Evolutionary conservation across 2,888 invertebrate genomes (phyloP), one percentile per base, ranked within the genome.

Genomic region (Aphrophora alni): DNA sequence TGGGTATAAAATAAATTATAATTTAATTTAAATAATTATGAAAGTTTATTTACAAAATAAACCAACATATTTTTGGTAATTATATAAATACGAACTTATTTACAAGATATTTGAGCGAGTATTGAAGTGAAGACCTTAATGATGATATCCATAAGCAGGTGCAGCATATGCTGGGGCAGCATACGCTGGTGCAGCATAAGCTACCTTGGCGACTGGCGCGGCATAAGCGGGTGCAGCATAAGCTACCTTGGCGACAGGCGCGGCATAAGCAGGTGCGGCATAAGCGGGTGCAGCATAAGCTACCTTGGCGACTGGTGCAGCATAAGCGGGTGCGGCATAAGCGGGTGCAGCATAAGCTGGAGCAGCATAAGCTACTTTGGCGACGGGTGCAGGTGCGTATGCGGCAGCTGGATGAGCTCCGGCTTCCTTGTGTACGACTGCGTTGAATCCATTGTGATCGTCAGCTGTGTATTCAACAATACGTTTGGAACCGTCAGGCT

Each of bases 371-470:
- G 82, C 80, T 70, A 81, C 81, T 72, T 82, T 82, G 80, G 82
- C 80, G 80, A 82, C 80, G n/a, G 82, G 81, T n/a, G 82, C 77
- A 7, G 84, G 84, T 38, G 85, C 82, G 27, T 80, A 81, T 10
- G 80, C 75, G 33, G 82, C 81, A 24, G 77, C 69, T 38, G 80
- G 82, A 80, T 82, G 80, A 82, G 78, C 74, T 81, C 80, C 28
- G 82, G 77, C 68, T 83, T 85, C 26, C 51, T 83, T 81, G 82
- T 85, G 84, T 33, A 86, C 85, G 82, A 86, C 85, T 77, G 86
- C 86, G 83, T 85, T 85, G 84, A 85, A 85, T 44, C 70, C 51
- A 82, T 86, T 86, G 85, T 85, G 84, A 28, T 85, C 84, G 83
- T 85, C 85, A 38, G 85, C 85, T 76, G 84, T 84, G 84, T 86